Percentiles rank a stretch among this genome's conserved stretches.
phyloP scores from a whole-genome alignment of 2,888 invertebrate species.

The Xestia xanthographa region DNA sequence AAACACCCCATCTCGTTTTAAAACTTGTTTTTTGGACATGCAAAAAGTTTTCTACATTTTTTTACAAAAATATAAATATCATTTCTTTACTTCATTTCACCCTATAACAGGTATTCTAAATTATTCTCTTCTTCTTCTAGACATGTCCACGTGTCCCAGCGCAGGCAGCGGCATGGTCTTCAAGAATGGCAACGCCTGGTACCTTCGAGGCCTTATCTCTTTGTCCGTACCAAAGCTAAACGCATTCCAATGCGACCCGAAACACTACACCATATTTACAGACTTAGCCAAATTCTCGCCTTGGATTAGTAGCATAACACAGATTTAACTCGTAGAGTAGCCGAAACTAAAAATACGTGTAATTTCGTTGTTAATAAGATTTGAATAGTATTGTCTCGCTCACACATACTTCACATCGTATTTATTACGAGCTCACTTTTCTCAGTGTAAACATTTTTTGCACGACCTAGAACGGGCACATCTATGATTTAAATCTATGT shows the following conservation, averaged over 20 bases:
- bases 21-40: no score
- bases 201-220: conserved; percentile 33
- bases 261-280: conserved; percentile 35
- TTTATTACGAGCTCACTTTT: not conserved
- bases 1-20: no score
- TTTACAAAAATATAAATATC: no score
- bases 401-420: not conserved
- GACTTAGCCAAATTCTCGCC: conserved; percentile 32
- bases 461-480: not conserved
- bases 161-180: conserved; percentile 48
- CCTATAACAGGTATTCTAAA: not conserved
- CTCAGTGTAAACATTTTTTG: not conserved
- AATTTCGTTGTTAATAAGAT: not conserved
- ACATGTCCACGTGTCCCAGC: conserved; percentile 20
- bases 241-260: conserved; percentile 37
- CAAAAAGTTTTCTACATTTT: no score
- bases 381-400: not conserved
- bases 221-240: conserved; percentile 40
- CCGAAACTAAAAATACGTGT: not conserved
- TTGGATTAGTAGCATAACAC: conserved; percentile 12
- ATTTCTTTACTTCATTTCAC: not conserved
- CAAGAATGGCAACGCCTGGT: conserved; percentile 19
- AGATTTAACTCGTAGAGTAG: not conserved
- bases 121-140: conserved; percentile 4
- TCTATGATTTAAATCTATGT: not conserved